Base-by-base conservation (phyloP, 1,140 invertebrate genomes). In the Drosophila cardini region DNA sequence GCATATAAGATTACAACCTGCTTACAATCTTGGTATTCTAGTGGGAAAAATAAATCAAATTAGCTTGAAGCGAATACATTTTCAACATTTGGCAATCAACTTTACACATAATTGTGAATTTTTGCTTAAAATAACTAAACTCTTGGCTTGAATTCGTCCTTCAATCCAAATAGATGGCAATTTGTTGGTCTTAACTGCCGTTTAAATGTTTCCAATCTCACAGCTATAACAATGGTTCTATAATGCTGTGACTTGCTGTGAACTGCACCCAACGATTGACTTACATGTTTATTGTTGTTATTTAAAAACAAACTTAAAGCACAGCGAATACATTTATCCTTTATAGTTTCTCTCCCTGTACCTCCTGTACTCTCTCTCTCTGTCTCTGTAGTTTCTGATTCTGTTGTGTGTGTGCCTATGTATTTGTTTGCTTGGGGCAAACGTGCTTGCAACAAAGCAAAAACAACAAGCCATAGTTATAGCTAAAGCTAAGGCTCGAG, bases 401-500 rank as follows among this genome's bases (percentile, higher is more conserved):
- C 71, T 61, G 81, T 70, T 61, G 74, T 45, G 21, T 52, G 45
- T 61, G 46, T 56, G 38, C 36, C 32, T 43, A 50, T 64, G 46
- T 67, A 64, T 85, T 62, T 85, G 56, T 73, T 85, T 86, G 72
- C 83, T 65, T 55, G 75, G 52, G 36, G 68, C 70, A 86, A 85
- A 85, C 84, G 81, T 87, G 78, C 70, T 56, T 34, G 71, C 78
- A 81, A 69, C 81, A 86, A 75, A 75, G 74, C 74, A 86, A 72
- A 32, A 50, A 48, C 57, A 50, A 61, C 58, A 21, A 15, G 42
- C 13, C 13, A 55, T 38, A 10, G 36, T 5, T n/a, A 40, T 40
- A 40, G 38, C 9, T 11, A 21, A n/a, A 16, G 32, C 52, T 16
- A 38, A 36, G 21, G 30, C 30, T 34, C n/a, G n/a, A 21, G 48